Evolutionary conservation across 2,888 invertebrate species (phyloP).

Genomic region (Leptothorax acervorum): DNA sequence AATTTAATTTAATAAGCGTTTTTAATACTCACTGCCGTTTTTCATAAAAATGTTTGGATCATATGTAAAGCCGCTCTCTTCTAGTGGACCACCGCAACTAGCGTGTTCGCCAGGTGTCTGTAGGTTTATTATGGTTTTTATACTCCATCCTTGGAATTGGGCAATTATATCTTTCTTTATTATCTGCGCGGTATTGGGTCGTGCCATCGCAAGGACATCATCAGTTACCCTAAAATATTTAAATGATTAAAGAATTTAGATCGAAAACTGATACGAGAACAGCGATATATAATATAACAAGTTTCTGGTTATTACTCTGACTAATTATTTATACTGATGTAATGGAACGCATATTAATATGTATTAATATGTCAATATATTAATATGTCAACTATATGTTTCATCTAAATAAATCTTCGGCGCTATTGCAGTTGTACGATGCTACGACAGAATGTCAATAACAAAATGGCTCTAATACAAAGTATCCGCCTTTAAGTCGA

Average conservation of each 20-base stretch:
- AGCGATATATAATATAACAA: background rate
- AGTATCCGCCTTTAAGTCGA: background rate
- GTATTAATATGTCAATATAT: background rate
- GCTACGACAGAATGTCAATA: constrained; percentile 40
- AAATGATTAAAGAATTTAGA: background rate
- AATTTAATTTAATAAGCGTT: background rate
- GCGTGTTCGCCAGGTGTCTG: constrained; percentile 95
- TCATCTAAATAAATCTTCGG: constrained; percentile 25
- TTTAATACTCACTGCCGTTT: constrained; percentile 90
- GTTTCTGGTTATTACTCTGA: background rate
- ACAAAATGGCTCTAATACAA: background rate
- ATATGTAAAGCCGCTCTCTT: constrained; percentile 93
- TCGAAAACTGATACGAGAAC: background rate
- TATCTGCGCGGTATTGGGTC: constrained; percentile 92
- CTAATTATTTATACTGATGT: background rate
- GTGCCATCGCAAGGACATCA: constrained; percentile 95
- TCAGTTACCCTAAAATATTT: constrained; percentile 91
- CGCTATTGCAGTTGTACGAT: background rate
- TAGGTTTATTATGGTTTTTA: constrained; percentile 94
- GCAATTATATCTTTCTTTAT: constrained; percentile 92
- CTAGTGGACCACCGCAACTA: constrained; percentile 93
- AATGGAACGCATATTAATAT: background rate
- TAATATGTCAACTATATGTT: background rate
- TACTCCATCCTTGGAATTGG: constrained; percentile 93
- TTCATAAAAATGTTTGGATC: constrained; percentile 94